Evolutionary conservation across 2,888 invertebrate genomes (phyloP).

Genomic region (Agriopis marginaria): DNA sequence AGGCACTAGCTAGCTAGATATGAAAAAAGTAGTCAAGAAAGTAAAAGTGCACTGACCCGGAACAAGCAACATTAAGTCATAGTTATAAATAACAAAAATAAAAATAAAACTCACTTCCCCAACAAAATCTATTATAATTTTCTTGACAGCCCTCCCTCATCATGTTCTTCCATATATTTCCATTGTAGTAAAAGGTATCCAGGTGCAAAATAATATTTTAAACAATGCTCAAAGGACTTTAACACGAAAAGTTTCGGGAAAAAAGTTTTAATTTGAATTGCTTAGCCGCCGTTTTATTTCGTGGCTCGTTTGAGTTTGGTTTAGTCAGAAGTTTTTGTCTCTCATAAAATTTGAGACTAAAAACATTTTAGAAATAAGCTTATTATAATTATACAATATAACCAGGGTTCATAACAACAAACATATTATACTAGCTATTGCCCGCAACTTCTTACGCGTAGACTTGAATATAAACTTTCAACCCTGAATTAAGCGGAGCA

Average conservation of each 20-base stretch:
- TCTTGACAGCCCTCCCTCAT: constrained; percentile 40
- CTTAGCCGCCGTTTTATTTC: constrained; percentile 40
- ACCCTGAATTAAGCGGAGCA: no score
- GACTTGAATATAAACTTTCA: no score
- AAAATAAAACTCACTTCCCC: not conserved
- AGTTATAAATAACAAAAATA: constrained; percentile 2
- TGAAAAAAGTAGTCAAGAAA: not conserved
- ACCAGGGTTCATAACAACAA: no score
- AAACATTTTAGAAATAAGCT: not conserved
- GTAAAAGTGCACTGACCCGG: not conserved
- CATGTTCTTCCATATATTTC: constrained; percentile 44
- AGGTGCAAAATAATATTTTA: constrained; percentile 51
- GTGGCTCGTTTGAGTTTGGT: constrained; percentile 23
- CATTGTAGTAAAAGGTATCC: constrained; percentile 38
- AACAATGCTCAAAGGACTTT: constrained; percentile 49
- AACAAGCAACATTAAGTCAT: not conserved
- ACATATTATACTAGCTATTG: no score
- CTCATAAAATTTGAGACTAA: not conserved
- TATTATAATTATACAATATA: no score
- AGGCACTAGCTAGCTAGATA: not conserved
- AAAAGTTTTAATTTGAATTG: constrained; percentile 54
- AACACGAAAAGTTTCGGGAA: constrained; percentile 36
- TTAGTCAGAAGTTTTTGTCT: constrained; percentile 1
- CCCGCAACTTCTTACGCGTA: no score
- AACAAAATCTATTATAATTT: constrained; percentile 13